Base-by-base conservation (phyloP, 2,888 invertebrate genomes). In the Mimachlamys varia region DNA sequence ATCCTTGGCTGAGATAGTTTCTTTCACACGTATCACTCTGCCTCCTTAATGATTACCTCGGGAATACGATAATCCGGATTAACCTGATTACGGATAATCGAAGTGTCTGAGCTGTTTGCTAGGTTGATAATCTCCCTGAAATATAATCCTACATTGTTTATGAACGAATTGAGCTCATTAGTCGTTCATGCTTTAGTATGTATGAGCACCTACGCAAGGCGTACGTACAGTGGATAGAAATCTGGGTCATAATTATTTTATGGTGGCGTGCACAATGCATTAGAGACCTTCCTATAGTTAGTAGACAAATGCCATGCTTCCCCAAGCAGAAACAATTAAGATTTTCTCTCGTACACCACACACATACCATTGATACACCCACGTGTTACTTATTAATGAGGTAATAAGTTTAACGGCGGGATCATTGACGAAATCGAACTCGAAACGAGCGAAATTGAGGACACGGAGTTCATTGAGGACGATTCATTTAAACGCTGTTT, bases 251-350 rank as follows among this genome's bases (percentile, higher is more conserved):
- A 33, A 12, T 76, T 10, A 33, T 76, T 76, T 76, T 76, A 76
- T 27, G 76, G 13, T 33, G 44, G 76, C 13, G 27, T 76, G 76
- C 76, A 27, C 76, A 76, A 13, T 76, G 53, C 53, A 53, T 10
- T 7, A 53, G 53, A 15, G 19, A 53, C 19, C 53, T 53, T 53
- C 19, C 19, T 53, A 53, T 17, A 13, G 2, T 76, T 33, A 33
- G 76, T 33, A 76, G 76, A 76, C 76, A 76, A 76, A 76, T 76
- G 27, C 13, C 33, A 76, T 76, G 76, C 76, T 76, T 76, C 13
- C 12, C 33, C 12, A 15, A 76, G 27, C 76, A 76, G 7, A 76
- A 76, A 33, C 76, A 10, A 58, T 58, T 58, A 58, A 19, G 58
- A 58, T 58, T 58, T 58, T n/a, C 22, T 19, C 13, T n/a, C 58